A percentile compares a stretch with the other conserved stretches of the same genome.
Conservation (phyloP, 1,140 invertebrate genomes). For the Aradophagus sp. region DNA sequence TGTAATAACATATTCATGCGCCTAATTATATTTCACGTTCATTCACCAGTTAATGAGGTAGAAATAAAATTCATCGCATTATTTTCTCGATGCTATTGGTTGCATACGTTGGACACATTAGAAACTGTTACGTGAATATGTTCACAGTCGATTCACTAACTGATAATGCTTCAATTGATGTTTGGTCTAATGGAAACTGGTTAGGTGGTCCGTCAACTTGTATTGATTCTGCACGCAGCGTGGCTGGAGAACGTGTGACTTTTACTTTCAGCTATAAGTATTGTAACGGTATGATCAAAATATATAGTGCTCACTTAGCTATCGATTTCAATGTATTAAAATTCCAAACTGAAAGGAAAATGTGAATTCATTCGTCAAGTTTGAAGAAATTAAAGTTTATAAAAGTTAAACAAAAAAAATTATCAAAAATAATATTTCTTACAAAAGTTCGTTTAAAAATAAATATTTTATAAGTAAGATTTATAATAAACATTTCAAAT, state of each 20-base stretch:
- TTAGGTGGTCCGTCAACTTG: slow-evolving; percentile 47
- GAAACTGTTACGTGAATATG: slow-evolving; percentile 43
- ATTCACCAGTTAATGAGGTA: slow-evolving; percentile 28
- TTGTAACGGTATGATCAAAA: slow-evolving; percentile 40
- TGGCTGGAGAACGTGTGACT: slow-evolving; percentile 38
- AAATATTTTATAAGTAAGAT: no score
- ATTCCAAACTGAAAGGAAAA: slow-evolving; percentile 7
- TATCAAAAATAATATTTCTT: no score
- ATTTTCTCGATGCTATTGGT: slow-evolving; percentile 5
- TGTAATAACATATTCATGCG: slow-evolving; percentile 22
- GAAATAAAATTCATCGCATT: slow-evolving; percentile 24
- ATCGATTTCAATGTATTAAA: slow-evolving; percentile 37
- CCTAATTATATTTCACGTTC: slow-evolving; percentile 27
- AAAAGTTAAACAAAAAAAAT: no score
- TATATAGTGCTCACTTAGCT: slow-evolving; percentile 25
- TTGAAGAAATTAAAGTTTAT: no score
- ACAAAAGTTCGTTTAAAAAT: no score
- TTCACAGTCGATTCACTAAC: slow-evolving; percentile 36
- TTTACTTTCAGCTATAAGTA: slow-evolving; percentile 46
- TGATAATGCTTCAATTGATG: slow-evolving; percentile 53
- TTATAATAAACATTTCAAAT: no score
- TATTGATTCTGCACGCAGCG: slow-evolving; percentile 42
- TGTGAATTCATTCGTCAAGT: no score
- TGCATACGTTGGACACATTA: slow-evolving; percentile 41
- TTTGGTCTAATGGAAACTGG: slow-evolving; percentile 53